Evolutionary conservation across 1,140 invertebrate genomes (phyloP), one percentile per base, ranked within the genome.

Genomic region (Drosophila nannoptera): DNA sequence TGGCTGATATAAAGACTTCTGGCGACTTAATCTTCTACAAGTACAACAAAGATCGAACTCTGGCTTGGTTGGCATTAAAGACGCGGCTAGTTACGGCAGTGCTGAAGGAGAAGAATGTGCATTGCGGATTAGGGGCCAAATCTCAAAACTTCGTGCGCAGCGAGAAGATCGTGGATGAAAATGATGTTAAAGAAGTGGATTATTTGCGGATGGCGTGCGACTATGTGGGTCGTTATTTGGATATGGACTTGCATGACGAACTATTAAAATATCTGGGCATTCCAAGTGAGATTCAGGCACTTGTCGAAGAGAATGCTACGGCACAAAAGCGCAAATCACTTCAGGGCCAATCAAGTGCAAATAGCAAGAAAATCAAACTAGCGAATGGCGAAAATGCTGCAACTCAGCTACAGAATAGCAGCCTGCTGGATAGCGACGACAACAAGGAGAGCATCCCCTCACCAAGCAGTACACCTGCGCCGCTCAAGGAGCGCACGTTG

Each of bases 21-120:
- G 91, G 92, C 69, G 93, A 94, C 35, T 87, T 94, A 29, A 93
- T 92, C 82, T 94, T 94, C 8, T 96, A 93, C 73, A 95, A 95
- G 90, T 96, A 93, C 74, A 95, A 95, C 90, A 92, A 94, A 81
- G 92, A 93, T 43, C 95, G 95, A 83, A 92, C 94, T 0, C 77
- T 95, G 36, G 88, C 89, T n/a, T 96, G 94, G 94, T 89, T 96
- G 14, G 90, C 93, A 45, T 90, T 92, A 6, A 95, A 94, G 90
- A 92, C 93, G 0, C 91, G 92, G 69, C 91, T 91, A 77, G 90
- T 95, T 12, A 90, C 92, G 1, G 89, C 92, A 56, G 90, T 93
- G 9, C 90, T 96, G 7, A 93, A 92, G 72, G 90, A 92, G 32
- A 94, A 94, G 83, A 92, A 93, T 53, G 92, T 95, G 58, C 92